These are phyloP conservation scores for Rhizomys pruinosus DNA, from an alignment of 2,113 vertebrate species.

Conservation along the genomic window DNA sequence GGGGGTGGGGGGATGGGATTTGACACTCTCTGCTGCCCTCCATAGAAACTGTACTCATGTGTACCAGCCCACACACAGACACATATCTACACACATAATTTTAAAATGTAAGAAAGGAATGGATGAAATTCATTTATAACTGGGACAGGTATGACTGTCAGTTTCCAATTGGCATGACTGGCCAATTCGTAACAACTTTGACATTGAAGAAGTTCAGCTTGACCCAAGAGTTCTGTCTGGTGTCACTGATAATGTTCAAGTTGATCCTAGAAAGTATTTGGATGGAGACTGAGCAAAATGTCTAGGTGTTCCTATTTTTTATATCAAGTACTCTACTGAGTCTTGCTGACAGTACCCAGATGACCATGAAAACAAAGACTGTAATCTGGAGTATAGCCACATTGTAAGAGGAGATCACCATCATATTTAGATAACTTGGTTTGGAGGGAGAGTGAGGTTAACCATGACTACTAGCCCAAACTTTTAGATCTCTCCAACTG, in stretches of 20 bases:
- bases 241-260: constrained; percentile 96
- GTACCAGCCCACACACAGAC: too few relatives aligned
- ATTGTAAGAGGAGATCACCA: constrained; percentile 96
- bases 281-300: constrained; percentile 98
- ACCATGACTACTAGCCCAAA: constrained; percentile 99
- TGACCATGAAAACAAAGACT: constrained; percentile 99
- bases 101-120: too few relatives aligned
- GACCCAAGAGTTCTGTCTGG: constrained; percentile 97
- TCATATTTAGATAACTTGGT: constrained; percentile 98
- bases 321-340: constrained; percentile 92
- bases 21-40: neutral
- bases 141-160: constrained; percentile 98
- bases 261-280: constrained; percentile 98
- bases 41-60: neutral
- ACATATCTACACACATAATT: neutral
- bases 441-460: constrained; percentile 98
- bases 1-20: too few relatives aligned
- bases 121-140: too few relatives aligned
- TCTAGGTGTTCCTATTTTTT: constrained; percentile 95
- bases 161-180: constrained; percentile 97
- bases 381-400: constrained; percentile 97
- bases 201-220: constrained; percentile 97
- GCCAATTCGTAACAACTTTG: constrained; percentile 96
- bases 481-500: constrained; percentile 99
- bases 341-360: constrained; percentile 93